Percentiles rank a stretch among this genome's conserved stretches.
phyloP scores from a whole-genome alignment of 2,113 vertebrate genomes.

The Erpornis zantholeuca region DNA sequence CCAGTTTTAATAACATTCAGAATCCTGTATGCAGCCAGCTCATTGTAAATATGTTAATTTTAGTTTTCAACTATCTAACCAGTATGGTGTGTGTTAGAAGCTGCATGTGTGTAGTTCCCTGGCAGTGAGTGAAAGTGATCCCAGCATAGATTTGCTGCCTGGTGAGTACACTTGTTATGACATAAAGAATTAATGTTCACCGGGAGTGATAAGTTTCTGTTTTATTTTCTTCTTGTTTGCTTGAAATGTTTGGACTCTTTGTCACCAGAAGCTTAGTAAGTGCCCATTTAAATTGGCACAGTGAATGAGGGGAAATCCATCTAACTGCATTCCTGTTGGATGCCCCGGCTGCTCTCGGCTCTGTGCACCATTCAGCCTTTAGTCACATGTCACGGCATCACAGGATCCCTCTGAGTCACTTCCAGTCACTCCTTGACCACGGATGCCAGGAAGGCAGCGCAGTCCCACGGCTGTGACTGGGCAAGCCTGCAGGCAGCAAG shows the following conservation, averaged over 20 bases:
- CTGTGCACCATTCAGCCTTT: neutral
- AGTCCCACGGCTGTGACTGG: neutral
- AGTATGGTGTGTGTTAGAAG: neutral
- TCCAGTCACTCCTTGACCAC: neutral
- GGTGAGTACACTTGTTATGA: neutral
- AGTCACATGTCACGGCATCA: neutral
- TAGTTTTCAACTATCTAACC: slow-evolving; percentile 49
- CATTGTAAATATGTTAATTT: slow-evolving; percentile 81
- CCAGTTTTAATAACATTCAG: slow-evolving; percentile 74
- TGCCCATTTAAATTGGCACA: neutral
- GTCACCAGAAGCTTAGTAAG: neutral
- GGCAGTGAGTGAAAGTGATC: slow-evolving; percentile 9
- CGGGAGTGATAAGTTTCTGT: neutral
- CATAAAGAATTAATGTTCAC: slow-evolving; percentile 2
- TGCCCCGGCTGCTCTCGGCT: neutral
- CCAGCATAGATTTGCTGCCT: neutral
- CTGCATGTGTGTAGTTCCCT: slow-evolving; percentile 11
- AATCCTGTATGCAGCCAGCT: slow-evolving; percentile 70
- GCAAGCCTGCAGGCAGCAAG: neutral
- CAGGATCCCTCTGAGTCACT: neutral
- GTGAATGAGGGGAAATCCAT: neutral
- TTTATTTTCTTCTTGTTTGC: slow-evolving; percentile 5
- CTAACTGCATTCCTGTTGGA: neutral
- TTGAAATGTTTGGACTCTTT: neutral
- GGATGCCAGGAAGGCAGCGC: neutral